Conservation (phyloP, 2,113 vertebrate genomes). For the Xiphorhynchus elegans region DNA sequence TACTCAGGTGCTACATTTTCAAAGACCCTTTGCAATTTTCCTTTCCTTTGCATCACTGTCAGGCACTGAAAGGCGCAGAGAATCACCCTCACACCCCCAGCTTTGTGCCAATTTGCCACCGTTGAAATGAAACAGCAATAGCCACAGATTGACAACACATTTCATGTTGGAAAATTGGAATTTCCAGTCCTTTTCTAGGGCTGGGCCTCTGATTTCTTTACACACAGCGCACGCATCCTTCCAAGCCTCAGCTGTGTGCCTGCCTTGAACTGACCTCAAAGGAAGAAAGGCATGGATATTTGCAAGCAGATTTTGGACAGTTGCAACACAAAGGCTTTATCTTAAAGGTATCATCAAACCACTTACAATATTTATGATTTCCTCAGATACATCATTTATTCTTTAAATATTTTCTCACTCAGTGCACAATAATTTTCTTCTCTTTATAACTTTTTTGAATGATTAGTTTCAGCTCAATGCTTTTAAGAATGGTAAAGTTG, state of each 20-base stretch:
- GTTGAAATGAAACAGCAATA: background rate
- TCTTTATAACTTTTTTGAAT: background rate
- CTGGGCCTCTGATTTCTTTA: background rate
- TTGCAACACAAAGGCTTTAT: background rate
- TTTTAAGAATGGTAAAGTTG: background rate
- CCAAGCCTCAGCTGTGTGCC: background rate
- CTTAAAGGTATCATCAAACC: conserved; percentile 13
- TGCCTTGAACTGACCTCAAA: background rate
- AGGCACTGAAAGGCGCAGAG: background rate
- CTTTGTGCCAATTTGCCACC: background rate
- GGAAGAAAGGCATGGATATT: background rate
- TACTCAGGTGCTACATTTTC: background rate
- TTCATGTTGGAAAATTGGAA: background rate
- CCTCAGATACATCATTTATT: background rate
- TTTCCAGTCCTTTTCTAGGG: background rate
- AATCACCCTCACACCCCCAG: background rate
- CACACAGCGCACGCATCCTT: accelerated
- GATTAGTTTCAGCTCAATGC: background rate
- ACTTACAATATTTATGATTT: background rate
- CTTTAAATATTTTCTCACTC: background rate
- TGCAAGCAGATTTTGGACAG: background rate
- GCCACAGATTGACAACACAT: background rate
- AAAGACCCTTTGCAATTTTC: background rate
- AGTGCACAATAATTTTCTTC: background rate
- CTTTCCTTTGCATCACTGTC: background rate